Percentiles rank a stretch among this genome's conserved stretches.
These are phyloP conservation scores for Crotalus horridus DNA, from an alignment of 2,113 vertebrate species.

Conservation along the genomic window DNA sequence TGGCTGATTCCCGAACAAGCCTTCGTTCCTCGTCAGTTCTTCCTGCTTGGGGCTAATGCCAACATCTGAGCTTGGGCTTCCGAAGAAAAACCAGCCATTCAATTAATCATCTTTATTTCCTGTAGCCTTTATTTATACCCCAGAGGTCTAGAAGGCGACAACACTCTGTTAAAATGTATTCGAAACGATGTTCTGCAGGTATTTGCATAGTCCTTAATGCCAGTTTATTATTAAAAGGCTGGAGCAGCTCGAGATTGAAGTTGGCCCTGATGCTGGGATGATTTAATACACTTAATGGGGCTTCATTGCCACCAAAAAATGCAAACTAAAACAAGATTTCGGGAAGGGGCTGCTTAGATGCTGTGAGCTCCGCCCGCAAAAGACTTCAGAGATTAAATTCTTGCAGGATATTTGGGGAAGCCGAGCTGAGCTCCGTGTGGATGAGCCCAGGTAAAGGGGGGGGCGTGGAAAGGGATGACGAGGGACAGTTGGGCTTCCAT, in stretches of 20 bases:
- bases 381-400: neutral
- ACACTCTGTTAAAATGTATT: conserved; percentile 34
- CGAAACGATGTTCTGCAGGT: neutral
- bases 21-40: neutral
- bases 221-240: conserved; percentile 46
- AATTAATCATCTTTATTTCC: conserved; percentile 40
- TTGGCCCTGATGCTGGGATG: conserved; percentile 40
- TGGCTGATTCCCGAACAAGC: neutral
- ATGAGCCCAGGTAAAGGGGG: neutral
- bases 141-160: conserved; percentile 36
- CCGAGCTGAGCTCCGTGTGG: neutral
- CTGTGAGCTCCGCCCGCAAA: neutral
- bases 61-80: conserved; percentile 5
- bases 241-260: conserved; percentile 17
- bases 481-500: neutral
- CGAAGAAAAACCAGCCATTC: conserved; percentile 24
- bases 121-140: conserved; percentile 44
- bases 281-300: conserved; percentile 50
- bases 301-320: conserved; percentile 38
- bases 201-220: conserved; percentile 40
- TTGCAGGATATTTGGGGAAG: neutral
- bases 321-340: conserved; percentile 1
- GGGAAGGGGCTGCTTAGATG: conserved; percentile 28
- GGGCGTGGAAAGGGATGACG: neutral
- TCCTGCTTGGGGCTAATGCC: neutral